Evolutionary conservation across 2,888 invertebrate genomes (phyloP).

Genomic region (Perizoma flavofasciatum): DNA sequence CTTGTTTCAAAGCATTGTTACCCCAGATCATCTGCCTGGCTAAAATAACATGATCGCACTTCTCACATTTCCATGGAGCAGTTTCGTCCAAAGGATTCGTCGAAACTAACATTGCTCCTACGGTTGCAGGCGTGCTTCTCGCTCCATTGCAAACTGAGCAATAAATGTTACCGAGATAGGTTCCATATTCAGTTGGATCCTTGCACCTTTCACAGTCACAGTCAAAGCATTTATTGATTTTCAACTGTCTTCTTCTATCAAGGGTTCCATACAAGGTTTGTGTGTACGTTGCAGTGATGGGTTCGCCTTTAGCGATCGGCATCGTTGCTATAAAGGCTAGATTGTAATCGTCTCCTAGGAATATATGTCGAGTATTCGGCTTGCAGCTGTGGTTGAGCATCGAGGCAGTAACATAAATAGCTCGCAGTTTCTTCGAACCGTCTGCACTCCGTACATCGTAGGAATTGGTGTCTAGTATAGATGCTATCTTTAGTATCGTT

Average conservation of each 20-base stretch:
- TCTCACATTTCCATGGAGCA: conserved; percentile 86
- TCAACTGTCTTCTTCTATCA: conserved; percentile 85
- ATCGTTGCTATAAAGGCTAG: conserved; percentile 86
- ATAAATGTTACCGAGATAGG: conserved; percentile 85
- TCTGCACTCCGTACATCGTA: conserved; percentile 86
- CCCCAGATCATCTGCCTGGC: conserved; percentile 85
- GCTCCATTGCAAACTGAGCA: conserved; percentile 85
- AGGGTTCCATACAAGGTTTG: conserved; percentile 88
- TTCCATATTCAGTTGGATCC: conserved; percentile 88
- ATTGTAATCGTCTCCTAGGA: conserved; percentile 83
- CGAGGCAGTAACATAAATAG: conserved; percentile 86
- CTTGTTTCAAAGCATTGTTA: conserved; percentile 85
- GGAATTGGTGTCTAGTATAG: conserved; percentile 88
- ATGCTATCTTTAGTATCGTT: conserved; percentile 85
- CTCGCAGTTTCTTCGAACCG: conserved; percentile 81
- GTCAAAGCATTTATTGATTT: conserved; percentile 86
- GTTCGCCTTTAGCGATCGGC: conserved; percentile 86
- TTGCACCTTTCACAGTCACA: conserved; percentile 87
- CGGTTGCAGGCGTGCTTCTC: conserved; percentile 46
- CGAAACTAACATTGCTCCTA: conserved; percentile 82
- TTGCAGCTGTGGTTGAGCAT: conserved; percentile 89
- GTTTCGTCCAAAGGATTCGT: conserved; percentile 83
- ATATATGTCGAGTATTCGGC: conserved; percentile 88
- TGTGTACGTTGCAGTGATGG: conserved; percentile 88
- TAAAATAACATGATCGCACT: conserved; percentile 83